phyloP scores from a whole-genome alignment of 2,888 invertebrate genomes.

The Apomyelois bistriatella region DNA sequence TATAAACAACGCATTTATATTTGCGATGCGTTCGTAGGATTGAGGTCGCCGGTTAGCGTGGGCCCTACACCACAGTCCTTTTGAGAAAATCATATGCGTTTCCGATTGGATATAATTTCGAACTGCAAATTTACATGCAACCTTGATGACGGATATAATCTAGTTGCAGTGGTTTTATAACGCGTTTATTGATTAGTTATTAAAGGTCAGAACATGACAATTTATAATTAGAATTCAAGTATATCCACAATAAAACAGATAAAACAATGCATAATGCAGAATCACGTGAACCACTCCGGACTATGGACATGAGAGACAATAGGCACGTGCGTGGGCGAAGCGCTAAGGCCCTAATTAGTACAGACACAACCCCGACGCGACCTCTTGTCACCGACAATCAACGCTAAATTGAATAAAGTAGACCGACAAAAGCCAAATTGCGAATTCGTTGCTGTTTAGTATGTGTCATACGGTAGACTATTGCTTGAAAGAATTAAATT shows the following conservation, averaged over 20 bases:
- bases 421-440: slow-evolving; percentile 56
- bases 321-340: slow-evolving; percentile 64
- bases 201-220: slow-evolving; percentile 12
- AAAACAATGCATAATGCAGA: slow-evolving; percentile 18
- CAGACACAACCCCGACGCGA: slow-evolving; percentile 68
- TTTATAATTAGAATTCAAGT: not conserved
- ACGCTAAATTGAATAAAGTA: slow-evolving; percentile 71
- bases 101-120: slow-evolving; percentile 18
- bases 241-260: slow-evolving; percentile 11
- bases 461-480: slow-evolving; percentile 17
- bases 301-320: slow-evolving; percentile 41
- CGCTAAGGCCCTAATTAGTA: slow-evolving; percentile 65
- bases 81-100: slow-evolving; percentile 10
- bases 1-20: slow-evolving; percentile 35
- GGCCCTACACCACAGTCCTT: slow-evolving; percentile 10
- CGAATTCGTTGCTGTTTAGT: slow-evolving; percentile 46
- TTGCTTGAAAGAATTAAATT: slow-evolving; percentile 17
- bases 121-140: slow-evolving; percentile 47
- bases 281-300: slow-evolving; percentile 31
- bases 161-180: slow-evolving; percentile 48
- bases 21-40: slow-evolving; percentile 28
- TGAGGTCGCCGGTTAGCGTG: slow-evolving; percentile 30
- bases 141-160: slow-evolving; percentile 44
- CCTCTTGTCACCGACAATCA: slow-evolving; percentile 70
- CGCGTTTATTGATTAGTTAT: slow-evolving; percentile 21